Percentiles rank a stretch among this genome's conserved stretches.
Conservation (phyloP, 1,140 invertebrate species). For the Zaprionus tsacasi region DNA sequence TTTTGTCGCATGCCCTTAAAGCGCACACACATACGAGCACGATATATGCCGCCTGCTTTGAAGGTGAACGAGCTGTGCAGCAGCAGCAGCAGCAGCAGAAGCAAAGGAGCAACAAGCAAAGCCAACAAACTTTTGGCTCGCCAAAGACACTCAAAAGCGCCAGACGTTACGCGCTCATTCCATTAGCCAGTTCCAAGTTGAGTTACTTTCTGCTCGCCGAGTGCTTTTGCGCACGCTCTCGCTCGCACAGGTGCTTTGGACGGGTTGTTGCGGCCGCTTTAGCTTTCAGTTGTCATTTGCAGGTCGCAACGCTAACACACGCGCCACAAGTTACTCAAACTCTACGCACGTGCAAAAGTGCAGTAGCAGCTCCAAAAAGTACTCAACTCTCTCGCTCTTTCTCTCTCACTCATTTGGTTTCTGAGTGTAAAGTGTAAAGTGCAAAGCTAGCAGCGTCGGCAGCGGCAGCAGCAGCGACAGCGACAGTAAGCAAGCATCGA, state of each 20-base stretch:
- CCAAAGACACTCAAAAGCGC: slow-evolving; percentile 36
- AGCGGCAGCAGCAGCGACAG: slow-evolving; percentile 40
- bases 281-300: slow-evolving; percentile 65
- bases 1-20: slow-evolving; percentile 30
- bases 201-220: slow-evolving; percentile 30
- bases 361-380: slow-evolving; percentile 32
- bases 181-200: slow-evolving; percentile 29
- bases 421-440: slow-evolving; percentile 82
- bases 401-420: slow-evolving; percentile 20
- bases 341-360: slow-evolving; percentile 68
- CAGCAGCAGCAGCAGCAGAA: not conserved
- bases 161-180: slow-evolving; percentile 61
- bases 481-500: slow-evolving; percentile 34
- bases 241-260: slow-evolving; percentile 43
- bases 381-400: slow-evolving; percentile 17
- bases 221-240: slow-evolving; percentile 17
- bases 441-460: slow-evolving; percentile 57
- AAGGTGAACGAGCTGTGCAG: slow-evolving; percentile 67
- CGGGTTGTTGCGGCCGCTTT: not conserved
- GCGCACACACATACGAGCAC: slow-evolving; percentile 9
- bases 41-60: slow-evolving; percentile 36
- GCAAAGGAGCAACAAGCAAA: slow-evolving; percentile 62
- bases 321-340: slow-evolving; percentile 31
- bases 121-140: slow-evolving; percentile 66
- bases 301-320: slow-evolving; percentile 43